phyloP scores from a whole-genome alignment of 2,113 vertebrate species.

The Rhipidura dahli region DNA sequence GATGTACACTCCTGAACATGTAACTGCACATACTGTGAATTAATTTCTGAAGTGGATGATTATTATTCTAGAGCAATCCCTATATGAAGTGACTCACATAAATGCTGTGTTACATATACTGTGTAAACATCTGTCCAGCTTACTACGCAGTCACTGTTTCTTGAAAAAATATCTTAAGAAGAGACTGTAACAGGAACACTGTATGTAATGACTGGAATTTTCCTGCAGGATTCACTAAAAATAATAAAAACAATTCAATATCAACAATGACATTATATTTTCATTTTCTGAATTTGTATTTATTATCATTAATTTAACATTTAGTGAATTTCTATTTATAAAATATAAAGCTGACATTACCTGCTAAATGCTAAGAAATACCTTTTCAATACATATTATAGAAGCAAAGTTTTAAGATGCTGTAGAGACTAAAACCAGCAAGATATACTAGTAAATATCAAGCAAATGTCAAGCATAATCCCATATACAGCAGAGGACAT shows the following conservation, averaged over 20 bases:
- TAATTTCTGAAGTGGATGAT: background rate
- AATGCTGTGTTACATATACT: background rate
- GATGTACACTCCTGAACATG: background rate
- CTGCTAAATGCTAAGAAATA: background rate
- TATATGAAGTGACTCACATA: background rate
- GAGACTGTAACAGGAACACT: background rate
- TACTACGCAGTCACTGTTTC: background rate
- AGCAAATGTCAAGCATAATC: constrained; percentile 6
- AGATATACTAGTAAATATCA: background rate
- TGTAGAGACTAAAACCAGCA: background rate
- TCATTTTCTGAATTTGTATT: background rate
- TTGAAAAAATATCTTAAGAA: background rate
- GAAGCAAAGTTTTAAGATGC: background rate
- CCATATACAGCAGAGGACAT: background rate
- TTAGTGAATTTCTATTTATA: background rate
- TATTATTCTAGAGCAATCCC: background rate
- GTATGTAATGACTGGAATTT: background rate
- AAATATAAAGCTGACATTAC: background rate
- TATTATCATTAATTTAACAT: background rate
- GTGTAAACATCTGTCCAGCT: background rate
- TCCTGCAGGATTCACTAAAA: background rate
- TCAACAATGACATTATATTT: background rate
- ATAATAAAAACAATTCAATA: background rate
- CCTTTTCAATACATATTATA: background rate
- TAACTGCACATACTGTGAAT: background rate